phyloP scores from a whole-genome alignment of 64 coral and sea anemone species.

The Montipora cactus region DNA sequence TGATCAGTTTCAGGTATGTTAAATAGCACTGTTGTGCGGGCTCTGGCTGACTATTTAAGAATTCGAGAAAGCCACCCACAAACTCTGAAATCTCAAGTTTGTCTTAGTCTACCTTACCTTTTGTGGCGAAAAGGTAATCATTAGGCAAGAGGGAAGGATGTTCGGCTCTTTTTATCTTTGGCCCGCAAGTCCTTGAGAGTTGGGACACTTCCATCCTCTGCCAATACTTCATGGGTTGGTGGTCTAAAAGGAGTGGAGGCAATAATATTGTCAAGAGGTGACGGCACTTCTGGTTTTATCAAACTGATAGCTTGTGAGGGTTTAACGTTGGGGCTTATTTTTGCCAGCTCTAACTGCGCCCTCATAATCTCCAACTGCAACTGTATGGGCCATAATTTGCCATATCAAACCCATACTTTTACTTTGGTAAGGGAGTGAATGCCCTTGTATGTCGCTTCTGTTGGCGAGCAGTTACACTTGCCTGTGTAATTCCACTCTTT shows the following conservation, averaged over 20 bases:
- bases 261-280: slow-evolving; percentile 15
- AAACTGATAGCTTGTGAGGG: background rate
- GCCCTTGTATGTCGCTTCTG: slow-evolving; percentile 26
- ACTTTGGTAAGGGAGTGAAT: background rate
- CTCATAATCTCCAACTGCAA: slow-evolving; percentile 18
- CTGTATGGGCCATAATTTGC: background rate
- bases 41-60: slow-evolving; percentile 15
- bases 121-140: slow-evolving; percentile 10
- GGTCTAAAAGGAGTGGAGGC: slow-evolving; percentile 10
- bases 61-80: slow-evolving; percentile 15
- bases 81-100: slow-evolving; percentile 11
- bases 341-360: slow-evolving; percentile 7
- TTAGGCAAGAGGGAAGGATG: background rate
- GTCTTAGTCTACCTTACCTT: slow-evolving; percentile 1
- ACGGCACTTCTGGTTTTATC: slow-evolving; percentile 1
- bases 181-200: background rate
- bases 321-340: background rate
- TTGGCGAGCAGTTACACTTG: slow-evolving; percentile 43
- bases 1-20: slow-evolving; percentile 1
- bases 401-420: no score
- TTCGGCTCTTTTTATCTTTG: slow-evolving; percentile 3
- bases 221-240: slow-evolving; percentile 1
- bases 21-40: slow-evolving; percentile 1
- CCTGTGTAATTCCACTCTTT: slow-evolving; percentile 43
- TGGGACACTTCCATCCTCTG: slow-evolving; percentile 9